Evolutionary conservation across 1,140 invertebrate species (phyloP), one percentile per base, ranked within the genome.

Genomic region (Rhopalosiphum padi): DNA sequence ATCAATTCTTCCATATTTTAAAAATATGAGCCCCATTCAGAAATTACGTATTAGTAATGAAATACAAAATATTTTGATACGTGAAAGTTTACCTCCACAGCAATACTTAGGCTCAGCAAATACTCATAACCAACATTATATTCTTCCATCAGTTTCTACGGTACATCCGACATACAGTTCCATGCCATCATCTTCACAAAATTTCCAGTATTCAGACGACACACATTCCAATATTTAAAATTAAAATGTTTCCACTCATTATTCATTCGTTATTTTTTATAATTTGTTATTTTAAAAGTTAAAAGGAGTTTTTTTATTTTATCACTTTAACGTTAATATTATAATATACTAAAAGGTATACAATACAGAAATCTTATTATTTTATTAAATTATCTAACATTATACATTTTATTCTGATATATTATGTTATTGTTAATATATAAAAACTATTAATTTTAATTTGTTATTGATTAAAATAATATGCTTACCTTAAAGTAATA

Each of bases 141-240:
- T 82, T 82, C 30, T 35, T n/a, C n/a, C 68, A 35, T n/a, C 68
- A 82, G 68, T 11, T 46, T 46, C n/a, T 82, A 18, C 68, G 9
- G 11, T n/a, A 11, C 68, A 82, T 82, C n/a, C 68, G 37, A 82
- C 68, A 82, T 82, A 15, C 68, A 82, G 30, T 82, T 82, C 68
- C 68, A 82, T 35, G n/a, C 68, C 68, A 82, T 82, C n/a, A 82
- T 15, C n/a, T 82, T 82, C n/a, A 37, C 68, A 25, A 15, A 82
- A 82, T 37, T 82, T 82, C n/a, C 68, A 82, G n/a, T 82, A 82
- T 82, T 82, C n/a, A 82, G 68, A 82, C n/a, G 68, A 82, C 68
- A 82, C 68, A 82, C n/a, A 82, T 82, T 82, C 68, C 9, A 82
- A 35, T 82, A 82, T 82, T 82, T 82, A 82, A 82, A 37, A 82